phyloP scores from a whole-genome alignment of 1,140 invertebrate genomes.

The Anoplolepis gracilipes region DNA sequence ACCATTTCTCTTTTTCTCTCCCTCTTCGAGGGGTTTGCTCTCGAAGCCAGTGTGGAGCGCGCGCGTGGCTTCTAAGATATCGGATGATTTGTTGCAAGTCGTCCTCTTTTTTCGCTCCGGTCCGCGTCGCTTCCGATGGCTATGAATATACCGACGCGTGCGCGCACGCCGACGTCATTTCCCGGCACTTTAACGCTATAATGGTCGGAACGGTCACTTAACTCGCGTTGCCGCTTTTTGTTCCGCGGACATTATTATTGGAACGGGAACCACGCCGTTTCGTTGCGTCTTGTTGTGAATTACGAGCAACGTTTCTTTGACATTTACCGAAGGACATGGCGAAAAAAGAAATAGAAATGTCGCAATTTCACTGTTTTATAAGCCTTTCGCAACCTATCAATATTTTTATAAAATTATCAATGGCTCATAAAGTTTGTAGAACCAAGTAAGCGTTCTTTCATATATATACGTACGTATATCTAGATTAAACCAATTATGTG shows the following conservation, averaged over 20 bases:
- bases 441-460: neutral
- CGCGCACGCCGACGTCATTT: conserved; percentile 28
- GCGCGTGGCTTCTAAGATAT: conserved; percentile 71
- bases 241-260: conserved; percentile 35
- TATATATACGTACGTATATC: neutral
- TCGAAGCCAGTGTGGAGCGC: conserved; percentile 36
- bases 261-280: conserved; percentile 37
- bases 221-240: conserved; percentile 41
- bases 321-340: neutral
- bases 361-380: neutral
- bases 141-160: conserved; percentile 43
- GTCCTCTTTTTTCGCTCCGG: conserved; percentile 66
- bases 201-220: conserved; percentile 53
- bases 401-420: neutral
- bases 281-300: conserved; percentile 20
- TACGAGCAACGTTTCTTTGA: neutral
- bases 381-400: neutral
- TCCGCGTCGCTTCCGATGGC: conserved; percentile 29
- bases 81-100: conserved; percentile 74
- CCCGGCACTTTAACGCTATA: conserved; percentile 47
- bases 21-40: conserved; percentile 2
- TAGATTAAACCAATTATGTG: neutral
- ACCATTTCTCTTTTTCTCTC: neutral
- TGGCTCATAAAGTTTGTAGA: too few relatives aligned
- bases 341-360: neutral